These are phyloP conservation scores for Drosophila fuyamai DNA, from an alignment of 1,140 invertebrate species.

Conservation along the genomic window DNA sequence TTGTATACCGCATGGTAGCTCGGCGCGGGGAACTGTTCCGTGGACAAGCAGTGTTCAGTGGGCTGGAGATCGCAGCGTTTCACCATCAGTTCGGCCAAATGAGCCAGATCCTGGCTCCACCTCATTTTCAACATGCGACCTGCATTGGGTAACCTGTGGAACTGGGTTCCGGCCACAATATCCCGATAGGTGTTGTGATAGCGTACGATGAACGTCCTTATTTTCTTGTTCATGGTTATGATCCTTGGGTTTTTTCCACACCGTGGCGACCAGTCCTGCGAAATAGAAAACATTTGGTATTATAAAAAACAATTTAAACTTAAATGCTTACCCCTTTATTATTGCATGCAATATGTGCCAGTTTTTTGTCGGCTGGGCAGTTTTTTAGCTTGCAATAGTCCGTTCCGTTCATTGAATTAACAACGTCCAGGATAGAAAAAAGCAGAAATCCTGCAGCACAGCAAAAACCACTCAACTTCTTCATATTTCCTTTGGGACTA, in stretches of 20 bases:
- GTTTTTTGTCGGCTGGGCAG: background rate
- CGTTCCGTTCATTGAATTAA: background rate
- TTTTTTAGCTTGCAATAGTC: background rate
- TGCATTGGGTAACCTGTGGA: background rate
- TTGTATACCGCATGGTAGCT: background rate
- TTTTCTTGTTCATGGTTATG: background rate
- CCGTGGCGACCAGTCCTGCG: background rate
- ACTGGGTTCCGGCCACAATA: background rate
- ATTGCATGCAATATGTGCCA: conserved; percentile 6
- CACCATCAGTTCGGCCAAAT: background rate
- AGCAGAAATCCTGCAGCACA: background rate
- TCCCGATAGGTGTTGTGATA: conserved; percentile 1
- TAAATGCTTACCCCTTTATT: background rate
- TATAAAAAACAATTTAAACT: too few relatives aligned
- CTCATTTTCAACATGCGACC: background rate
- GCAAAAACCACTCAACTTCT: background rate
- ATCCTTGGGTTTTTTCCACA: background rate
- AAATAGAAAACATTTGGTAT: background rate
- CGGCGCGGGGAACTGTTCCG: background rate
- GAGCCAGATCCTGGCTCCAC: background rate
- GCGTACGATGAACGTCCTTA: background rate
- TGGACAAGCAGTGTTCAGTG: background rate
- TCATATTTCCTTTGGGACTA: background rate
- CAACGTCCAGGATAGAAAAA: background rate
- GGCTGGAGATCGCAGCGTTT: conserved; percentile 2